Evolutionary conservation across 2,113 vertebrate species (phyloP), one percentile per base, ranked within the genome.

Genomic region (Pelecanus crispus): DNA sequence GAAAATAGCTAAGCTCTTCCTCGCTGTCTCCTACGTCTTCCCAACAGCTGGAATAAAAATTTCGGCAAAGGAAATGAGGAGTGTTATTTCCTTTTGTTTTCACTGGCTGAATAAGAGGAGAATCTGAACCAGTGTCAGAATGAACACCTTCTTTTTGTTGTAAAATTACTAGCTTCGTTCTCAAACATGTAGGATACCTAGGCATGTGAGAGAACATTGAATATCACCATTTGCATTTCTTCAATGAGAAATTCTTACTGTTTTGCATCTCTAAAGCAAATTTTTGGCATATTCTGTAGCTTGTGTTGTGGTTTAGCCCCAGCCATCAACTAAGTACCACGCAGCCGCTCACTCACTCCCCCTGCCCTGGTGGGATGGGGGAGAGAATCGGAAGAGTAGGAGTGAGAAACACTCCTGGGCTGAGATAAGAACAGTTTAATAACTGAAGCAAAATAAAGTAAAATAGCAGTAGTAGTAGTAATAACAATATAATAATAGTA

Each of bases 211-310:
- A 53, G 50, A 83, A 65, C 40, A 18, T 13, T 47, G 52, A 85
- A 55, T 66, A 31, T 40, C 38, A 53, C 9, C 19, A 44, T 91
- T 96, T 95, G 50, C 81, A 90, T 86, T 63, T 95, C 67, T 77
- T 93, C 83, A 82, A 8, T 44, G 86, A 88, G 92, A 68, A 82
- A 36, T 88, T 82, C 66, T 89, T 38, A 16, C 56, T 82, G 8
- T 25, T 96, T 94, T 93, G 74, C 79, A 92, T 82, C 68, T 92
- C 44, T 58, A 81, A 90, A 83, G 68, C 52, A 72, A 72, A 56
- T 67, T 78, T 78, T 78, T 84, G 91, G 74, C 75, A 6, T 67
- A 74, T 94, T 75, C 68, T 58, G 38, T 45, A 86, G 79, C 40
- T n/a, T n/a, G n/a, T n/a, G n/a, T n/a, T n/a, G n/a, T n/a, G n/a